phyloP scores from a whole-genome alignment of 2,797 vertebrate species.

The Chloroceryle amazona region DNA sequence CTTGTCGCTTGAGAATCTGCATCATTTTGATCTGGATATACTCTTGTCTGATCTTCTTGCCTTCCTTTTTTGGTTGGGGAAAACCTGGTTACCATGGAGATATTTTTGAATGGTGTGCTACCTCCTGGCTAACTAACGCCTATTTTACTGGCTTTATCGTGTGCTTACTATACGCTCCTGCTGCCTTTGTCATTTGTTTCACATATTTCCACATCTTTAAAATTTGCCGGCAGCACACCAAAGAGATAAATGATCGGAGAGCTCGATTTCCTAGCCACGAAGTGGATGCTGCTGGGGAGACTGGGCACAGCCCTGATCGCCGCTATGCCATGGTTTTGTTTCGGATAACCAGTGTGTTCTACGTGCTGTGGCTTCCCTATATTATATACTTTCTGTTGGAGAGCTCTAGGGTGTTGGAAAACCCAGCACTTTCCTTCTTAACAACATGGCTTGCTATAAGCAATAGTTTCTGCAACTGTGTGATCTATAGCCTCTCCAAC shows the following conservation, averaged over 20 bases:
- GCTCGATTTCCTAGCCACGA: slow-evolving; percentile 96
- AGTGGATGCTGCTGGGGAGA: slow-evolving; percentile 89
- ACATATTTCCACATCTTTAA: slow-evolving; percentile 99
- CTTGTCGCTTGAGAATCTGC: slow-evolving; percentile 94
- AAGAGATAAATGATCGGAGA: slow-evolving; percentile 94
- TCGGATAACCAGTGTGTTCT: slow-evolving; percentile 98
- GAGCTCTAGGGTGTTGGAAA: slow-evolving; percentile 94
- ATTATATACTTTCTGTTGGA: slow-evolving; percentile 98
- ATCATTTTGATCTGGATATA: slow-evolving; percentile 97
- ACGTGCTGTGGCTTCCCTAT: slow-evolving; percentile 98
- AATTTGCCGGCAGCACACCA: slow-evolving; percentile 98
- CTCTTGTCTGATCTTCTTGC: slow-evolving; percentile 94
- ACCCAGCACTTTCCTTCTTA: slow-evolving; percentile 93
- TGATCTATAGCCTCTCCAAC: slow-evolving; percentile 98
- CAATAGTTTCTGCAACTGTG: slow-evolving; percentile 99
- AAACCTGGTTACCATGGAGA: slow-evolving; percentile 99
- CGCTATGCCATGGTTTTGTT: slow-evolving; percentile 98
- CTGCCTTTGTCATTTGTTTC: slow-evolving; percentile 96
- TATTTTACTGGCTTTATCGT: slow-evolving; percentile 98
- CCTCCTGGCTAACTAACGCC: slow-evolving; percentile 96
- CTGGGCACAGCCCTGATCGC: slow-evolving; percentile 92
- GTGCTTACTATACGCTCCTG: slow-evolving; percentile 96
- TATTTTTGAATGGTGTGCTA: slow-evolving; percentile 98
- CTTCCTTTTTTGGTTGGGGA: slow-evolving; percentile 98
- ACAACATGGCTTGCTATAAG: slow-evolving; percentile 99